Conservation (phyloP, 2,797 vertebrate genomes). For the Acipenser oxyrinchus region DNA sequence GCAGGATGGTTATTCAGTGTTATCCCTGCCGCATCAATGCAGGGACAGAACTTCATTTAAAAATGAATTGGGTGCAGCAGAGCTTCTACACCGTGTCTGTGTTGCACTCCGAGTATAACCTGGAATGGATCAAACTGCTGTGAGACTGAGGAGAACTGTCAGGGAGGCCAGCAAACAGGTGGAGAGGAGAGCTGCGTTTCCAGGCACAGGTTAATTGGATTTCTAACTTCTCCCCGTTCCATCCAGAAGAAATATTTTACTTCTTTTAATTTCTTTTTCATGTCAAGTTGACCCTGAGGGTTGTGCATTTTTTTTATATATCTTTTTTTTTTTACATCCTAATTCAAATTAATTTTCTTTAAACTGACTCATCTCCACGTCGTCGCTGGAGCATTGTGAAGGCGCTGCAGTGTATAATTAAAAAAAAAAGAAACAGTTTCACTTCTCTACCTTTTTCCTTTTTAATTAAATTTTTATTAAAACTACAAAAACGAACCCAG, state of each 20-base stretch:
- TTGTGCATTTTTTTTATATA: slow-evolving; percentile 23
- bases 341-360: slow-evolving; percentile 49
- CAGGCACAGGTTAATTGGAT: slow-evolving; percentile 34
- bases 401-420: slow-evolving; percentile 35
- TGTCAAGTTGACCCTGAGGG: slow-evolving; percentile 38
- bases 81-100: too few relatives aligned
- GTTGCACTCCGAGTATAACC: too few relatives aligned
- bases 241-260: slow-evolving; percentile 33
- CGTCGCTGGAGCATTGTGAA: slow-evolving; percentile 14
- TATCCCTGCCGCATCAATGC: too few relatives aligned
- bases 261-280: slow-evolving; percentile 41
- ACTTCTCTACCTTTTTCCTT: slow-evolving; percentile 25
- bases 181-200: slow-evolving; percentile 16
- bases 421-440: slow-evolving; percentile 32
- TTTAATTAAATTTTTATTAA: slow-evolving; percentile 36
- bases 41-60: too few relatives aligned
- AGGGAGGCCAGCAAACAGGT: not conserved
- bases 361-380: slow-evolving; percentile 37
- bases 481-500: slow-evolving; percentile 16
- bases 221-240: slow-evolving; percentile 19
- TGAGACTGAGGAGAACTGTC: too few relatives aligned
- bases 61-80: too few relatives aligned
- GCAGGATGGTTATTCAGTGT: too few relatives aligned
- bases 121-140: too few relatives aligned
- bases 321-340: slow-evolving; percentile 23